Evolutionary conservation across 2,888 invertebrate genomes (phyloP), one percentile per base, ranked within the genome.

Genomic region (Leptopilina myrica): DNA sequence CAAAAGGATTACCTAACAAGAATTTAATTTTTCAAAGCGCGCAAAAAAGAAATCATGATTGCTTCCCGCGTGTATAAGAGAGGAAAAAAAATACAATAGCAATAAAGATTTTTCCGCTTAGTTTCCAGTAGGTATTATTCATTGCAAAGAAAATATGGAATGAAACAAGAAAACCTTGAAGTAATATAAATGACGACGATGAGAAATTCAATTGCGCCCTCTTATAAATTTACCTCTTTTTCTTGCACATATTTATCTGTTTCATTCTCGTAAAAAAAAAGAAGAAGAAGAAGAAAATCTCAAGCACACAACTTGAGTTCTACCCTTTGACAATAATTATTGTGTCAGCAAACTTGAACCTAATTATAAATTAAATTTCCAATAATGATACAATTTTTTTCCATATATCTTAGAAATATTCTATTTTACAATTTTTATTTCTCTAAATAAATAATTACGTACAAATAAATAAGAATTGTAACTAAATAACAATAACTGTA

Each of bases 21-120:
- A 67, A 46, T 20, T 12, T 20, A 12, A 49, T 9, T 67, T 49
- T 20, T 67, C 6, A 67, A 46, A 26, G 46, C 11, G 78, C 59
- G 40, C 64, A n/a, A 80, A 40, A 15, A 53, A 64, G 53, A 67
- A 59, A 20, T 33, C 33, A 11, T 26, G 56, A 69, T 62, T 26
- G n/a, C 62, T 4, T 66, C 12, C 49, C 49, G 9, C 3, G 33
- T 33, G 5, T 20, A 59, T 12, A 15, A 40, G 64, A 40, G 69
- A 67, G 14, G 20, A 46, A 64, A 80, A n/a, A 15, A 65, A 75
- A 49, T 11, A 49, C 3, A 46, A 46, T 46, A 46, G 46, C 67
- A 67, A 67, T 67, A 67, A 67, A 67, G 20, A 49, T 49, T 69
- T 69, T 69, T 53, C 46, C 49, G 69, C 49, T 69, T 67, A 67